phyloP scores from a whole-genome alignment of 92 coral and sea anemone genomes.

The Parazoanthus atlanticus region DNA sequence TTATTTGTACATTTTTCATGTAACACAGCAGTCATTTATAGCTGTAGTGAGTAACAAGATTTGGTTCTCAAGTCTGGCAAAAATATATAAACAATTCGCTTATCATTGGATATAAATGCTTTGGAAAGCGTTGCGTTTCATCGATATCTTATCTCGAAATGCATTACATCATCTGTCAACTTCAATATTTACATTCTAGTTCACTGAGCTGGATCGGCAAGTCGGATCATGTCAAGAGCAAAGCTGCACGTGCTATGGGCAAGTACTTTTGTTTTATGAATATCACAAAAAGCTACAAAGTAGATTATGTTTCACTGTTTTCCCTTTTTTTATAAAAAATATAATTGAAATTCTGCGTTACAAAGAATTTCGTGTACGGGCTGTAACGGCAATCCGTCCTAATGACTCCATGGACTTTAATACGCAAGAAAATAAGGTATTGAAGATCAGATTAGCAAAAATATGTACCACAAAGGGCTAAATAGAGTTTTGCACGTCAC shows the following conservation, averaged over 20 bases:
- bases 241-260: background rate
- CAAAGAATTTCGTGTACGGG: background rate
- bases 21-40: too few species aligned
- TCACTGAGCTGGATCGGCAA: constrained; percentile 7
- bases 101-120: background rate
- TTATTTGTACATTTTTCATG: too few species aligned
- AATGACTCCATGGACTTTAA: background rate
- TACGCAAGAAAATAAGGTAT: background rate
- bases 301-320: background rate
- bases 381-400: background rate
- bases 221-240: background rate
- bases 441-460: constrained; percentile 7
- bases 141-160: background rate
- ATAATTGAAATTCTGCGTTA: too few species aligned
- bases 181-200: constrained; percentile 29
- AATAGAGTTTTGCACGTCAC: background rate
- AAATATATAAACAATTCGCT: background rate
- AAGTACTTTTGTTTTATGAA: background rate
- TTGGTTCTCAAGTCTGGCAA: background rate
- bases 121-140: background rate
- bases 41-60: too few species aligned
- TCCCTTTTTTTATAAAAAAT: background rate
- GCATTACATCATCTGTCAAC: background rate
- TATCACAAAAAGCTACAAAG: background rate
- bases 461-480: background rate